Base-by-base conservation (phyloP, 2,888 invertebrate species). In the Ditula angustiorana region DNA sequence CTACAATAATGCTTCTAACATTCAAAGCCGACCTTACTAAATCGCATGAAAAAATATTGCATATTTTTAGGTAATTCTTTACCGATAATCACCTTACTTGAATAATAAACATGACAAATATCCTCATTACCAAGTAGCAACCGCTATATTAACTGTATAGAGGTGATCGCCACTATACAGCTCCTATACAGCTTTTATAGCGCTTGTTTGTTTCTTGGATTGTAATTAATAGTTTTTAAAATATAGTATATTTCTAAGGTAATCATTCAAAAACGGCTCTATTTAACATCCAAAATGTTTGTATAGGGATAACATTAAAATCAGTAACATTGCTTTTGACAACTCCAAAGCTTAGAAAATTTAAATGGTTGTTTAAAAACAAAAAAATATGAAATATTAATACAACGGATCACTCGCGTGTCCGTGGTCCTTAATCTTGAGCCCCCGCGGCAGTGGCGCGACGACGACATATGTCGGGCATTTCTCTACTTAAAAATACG, bases 11-110 rank as follows among this genome's bases (percentile, higher is more conserved):
- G 70, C 80, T 77, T 69, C 82, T 86, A 87, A 90, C 90, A 91
- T 80, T 77, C 82, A 91, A 91, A 91, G 91, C 91, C 74, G 78
- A 79, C 76, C 76, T 77, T 74, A 74, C 78, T 80, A 79, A 75
- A 71, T 81, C 74, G 82, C 85, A 85, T 89, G 87, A 81, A 87
- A 89, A 88, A 88, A 87, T 88, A 88, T 86, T 80, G 79, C 82
- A 78, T 86, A 81, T 79, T 76, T 65, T 61, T 67, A 64, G 67
- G 73, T 76, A 68, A 69, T 74, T 68, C 68, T 67, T 78, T 78
- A 71, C 66, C 56, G 70, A 74, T 76, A 70, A 64, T 71, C 74
- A 73, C 73, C 74, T 69, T 73, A 71, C 70, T 74, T 69, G 65
- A 74, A 74, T 69, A 75, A 74, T 67, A 71, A 72, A 63, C 59